These are phyloP conservation scores for Amazona guildingii DNA, from an alignment of 2,113 vertebrate genomes.

Conservation along the genomic window DNA sequence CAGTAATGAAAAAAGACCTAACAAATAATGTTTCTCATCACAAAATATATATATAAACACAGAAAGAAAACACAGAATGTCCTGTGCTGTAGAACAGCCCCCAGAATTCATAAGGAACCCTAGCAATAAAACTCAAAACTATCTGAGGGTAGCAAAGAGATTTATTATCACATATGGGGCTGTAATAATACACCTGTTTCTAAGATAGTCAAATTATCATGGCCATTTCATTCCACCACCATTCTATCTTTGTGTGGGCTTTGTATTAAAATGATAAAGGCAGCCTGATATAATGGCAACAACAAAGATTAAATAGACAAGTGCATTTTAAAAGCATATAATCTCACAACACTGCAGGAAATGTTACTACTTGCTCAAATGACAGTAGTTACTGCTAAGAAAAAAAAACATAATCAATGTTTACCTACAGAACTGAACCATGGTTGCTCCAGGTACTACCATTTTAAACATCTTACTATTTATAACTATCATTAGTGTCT, in stretches of 20 bases:
- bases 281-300: not conserved
- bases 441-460: not conserved
- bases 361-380: not conserved
- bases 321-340: not conserved
- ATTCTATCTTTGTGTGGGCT: not conserved
- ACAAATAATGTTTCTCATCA: not conserved
- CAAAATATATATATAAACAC: not conserved
- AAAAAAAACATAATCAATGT: not conserved
- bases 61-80: not conserved
- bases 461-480: not conserved
- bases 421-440: not conserved
- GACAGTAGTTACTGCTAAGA: not conserved
- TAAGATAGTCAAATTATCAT: not conserved
- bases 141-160: not conserved
- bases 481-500: not conserved
- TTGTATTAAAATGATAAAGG: not conserved
- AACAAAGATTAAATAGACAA: not conserved
- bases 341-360: not conserved
- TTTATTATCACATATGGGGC: not conserved
- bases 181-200: not conserved
- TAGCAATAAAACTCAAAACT: not conserved
- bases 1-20: not conserved
- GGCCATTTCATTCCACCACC: not conserved
- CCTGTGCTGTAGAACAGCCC: not conserved
- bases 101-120: not conserved